Evolutionary conservation across 2,113 vertebrate species (phyloP), one percentile per base, ranked within the genome.

Genomic region (Lagenorhynchus albirostris): DNA sequence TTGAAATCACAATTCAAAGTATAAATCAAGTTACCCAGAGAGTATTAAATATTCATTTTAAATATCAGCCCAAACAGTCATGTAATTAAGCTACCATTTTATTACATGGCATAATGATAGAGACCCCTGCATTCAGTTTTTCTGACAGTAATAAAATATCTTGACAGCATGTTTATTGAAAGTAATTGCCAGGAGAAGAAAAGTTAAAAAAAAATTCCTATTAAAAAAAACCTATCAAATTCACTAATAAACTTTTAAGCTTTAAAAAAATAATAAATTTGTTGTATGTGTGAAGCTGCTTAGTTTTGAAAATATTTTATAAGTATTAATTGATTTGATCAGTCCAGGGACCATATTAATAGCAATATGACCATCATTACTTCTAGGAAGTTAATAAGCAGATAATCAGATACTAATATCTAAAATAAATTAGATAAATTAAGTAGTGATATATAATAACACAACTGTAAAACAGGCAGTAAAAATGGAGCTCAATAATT

Each of bases 1-100:
- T 92, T 95, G 63, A 98, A 95, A 94, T 94, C 86, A 92, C 89
- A 96, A 96, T 80, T 97, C 68, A 95, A 96, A 95, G 94, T 97
- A 95, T 92, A 96, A 95, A 96, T 97, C 86, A 89, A 11, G 91
- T 15, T 55, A 91, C 38, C 31, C 12, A 74, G 47, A 92, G 68
- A 96, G 6, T 89, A 95, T 97, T 96, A 97, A 94, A 94, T 89
- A 84, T 94, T 97, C 23, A 97, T 96, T 92, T 96, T 47, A 82
- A 95, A 87, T 89, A 97, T 95, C 41, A 94, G 41, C 23, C 23
- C 21, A 93, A 91, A 91, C 71, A 80, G 18, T 86, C 82, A 95
- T 50, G 31, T 93, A 97, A 97, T 97, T 97, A 97, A 96, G 33
- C 53, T 95, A 41, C 5, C 41, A 70, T 71, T 95, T 95, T 96